Evolutionary conservation across 2,888 invertebrate genomes (phyloP), one percentile per base, ranked within the genome.

Genomic region (Erebia ligea): DNA sequence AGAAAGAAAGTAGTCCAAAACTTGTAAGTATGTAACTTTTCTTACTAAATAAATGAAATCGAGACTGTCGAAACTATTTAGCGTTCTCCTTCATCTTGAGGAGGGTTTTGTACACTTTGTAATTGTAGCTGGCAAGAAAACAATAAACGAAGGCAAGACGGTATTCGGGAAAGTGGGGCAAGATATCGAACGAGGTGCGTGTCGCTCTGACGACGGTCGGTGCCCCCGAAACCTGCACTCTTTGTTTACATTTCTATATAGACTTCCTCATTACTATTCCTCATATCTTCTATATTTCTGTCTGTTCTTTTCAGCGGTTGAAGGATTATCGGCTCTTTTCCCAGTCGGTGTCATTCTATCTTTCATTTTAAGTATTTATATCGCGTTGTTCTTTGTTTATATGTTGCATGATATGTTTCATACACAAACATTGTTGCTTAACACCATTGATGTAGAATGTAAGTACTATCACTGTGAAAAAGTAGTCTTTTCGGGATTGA

Each of bases 81-180:
- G 13, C 56, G 56, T 21, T 42, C 42, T 17, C 34, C 3, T 70
- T 66, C 19, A 66, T 66, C 66, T 66, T 45, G 45, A 66, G 17
- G 67, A 67, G 54, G 70, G 56, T 66, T 66, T 52, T 54, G 42
- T 56, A n/a, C n/a, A 56, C 34, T 19, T 57, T 45, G 59, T 64
- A 65, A 65, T 65, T 65, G 66, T 56, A 70, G 45, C 70, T 68
- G 71, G 66, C 66, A 68, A 65, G 57, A 62, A 71, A 73, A 71
- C 66, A 71, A 70, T 66, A 62, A 68, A 62, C 59, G 61, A 21
- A 68, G 65, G 68, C 54, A 70, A 45, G 63, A 59, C 59, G 54
- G 69, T 73, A 72, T 73, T 75, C 69, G 67, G 75, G 75, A 73
- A 80, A 78, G 73, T 77, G 75, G 79, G 80, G 76, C 77, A 77